Evolutionary conservation across 2,888 invertebrate species (phyloP).

Genomic region (Melinopterus prodromus): DNA sequence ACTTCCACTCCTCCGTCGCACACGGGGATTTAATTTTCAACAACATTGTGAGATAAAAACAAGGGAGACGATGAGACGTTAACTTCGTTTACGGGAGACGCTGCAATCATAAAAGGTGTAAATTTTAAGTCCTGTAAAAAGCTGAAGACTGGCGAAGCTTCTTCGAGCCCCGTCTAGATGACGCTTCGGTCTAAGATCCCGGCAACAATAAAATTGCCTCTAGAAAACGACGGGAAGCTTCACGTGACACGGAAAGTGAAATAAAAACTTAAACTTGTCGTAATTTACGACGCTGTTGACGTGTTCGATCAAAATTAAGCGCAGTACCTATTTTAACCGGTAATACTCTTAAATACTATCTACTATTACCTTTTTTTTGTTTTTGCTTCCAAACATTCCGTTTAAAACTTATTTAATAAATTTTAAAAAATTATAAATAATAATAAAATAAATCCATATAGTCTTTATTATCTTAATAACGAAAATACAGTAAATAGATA

Average conservation of each 20-base stretch:
- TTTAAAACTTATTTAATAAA: too few species aligned
- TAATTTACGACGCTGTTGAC: too few species aligned
- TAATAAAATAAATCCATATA: too few species aligned
- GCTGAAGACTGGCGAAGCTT: conserved; percentile 7
- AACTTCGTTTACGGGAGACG: conserved; percentile 51
- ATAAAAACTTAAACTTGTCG: neutral
- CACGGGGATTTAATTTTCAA: conserved; percentile 53
- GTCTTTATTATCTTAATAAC: too few species aligned
- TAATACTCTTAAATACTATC: too few species aligned
- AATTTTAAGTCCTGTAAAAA: conserved; percentile 45
- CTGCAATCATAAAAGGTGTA: conserved; percentile 50
- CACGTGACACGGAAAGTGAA: neutral
- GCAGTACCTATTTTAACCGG: too few species aligned
- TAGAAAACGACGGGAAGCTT: neutral
- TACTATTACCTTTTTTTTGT: too few species aligned
- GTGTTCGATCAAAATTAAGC: too few species aligned
- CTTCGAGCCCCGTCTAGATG: neutral
- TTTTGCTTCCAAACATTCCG: too few species aligned
- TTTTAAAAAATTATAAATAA: too few species aligned
- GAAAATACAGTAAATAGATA: too few species aligned
- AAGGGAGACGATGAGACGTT: conserved; percentile 52
- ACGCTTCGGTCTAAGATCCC: neutral
- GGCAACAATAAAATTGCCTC: neutral
- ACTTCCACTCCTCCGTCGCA: conserved; percentile 9
- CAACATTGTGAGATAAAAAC: conserved; percentile 53